Base-by-base conservation (phyloP, 2,797 vertebrate species). In the Scolopax bukidnonensis region DNA sequence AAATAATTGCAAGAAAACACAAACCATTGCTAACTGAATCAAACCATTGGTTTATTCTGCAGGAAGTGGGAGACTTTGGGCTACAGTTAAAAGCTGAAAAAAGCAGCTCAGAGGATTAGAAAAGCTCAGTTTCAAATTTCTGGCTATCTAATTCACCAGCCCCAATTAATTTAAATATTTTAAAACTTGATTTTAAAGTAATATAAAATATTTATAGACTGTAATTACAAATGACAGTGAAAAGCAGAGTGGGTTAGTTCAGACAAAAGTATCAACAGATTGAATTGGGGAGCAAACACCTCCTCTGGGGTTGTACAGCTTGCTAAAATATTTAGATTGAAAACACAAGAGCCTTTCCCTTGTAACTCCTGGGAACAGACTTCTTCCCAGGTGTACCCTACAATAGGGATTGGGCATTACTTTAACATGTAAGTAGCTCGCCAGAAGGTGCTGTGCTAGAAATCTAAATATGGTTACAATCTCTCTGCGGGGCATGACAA, bases 161-260 rank as follows among this genome's bases (percentile, higher is more conserved):
- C 28, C 38, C 2, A 84, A 88, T 94, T 94, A 95, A 95, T 97
- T 93, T 93, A 70, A 95, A 90, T 96, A 94, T 92, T 96, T 96
- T 70, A 86, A 82, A 95, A 81, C n/a, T 28, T 38, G 80, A 78
- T 90, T 95, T 93, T 94, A 89, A 96, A 96, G 82, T 85, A 69
- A 93, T 84, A 80, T 96, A 90, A 97, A 91, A 79, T 91, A 96
- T 97, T 95, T 94, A 92, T 90, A 45, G 70, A 54, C 80, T 73
- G 21, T 68, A 82, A 95, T 95, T 94, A 75, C 63, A 43, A 82
- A 96, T 67, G 74, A 89, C 36, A 94, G 74, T 51, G 69, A 84
- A 95, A 88, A 73, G 83, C 95, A 96, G 92, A 89, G 16, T 74
- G 74, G 87, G 71, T 71, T 94, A 56, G 33, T 89, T 96, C 74